phyloP scores from a whole-genome alignment of 2,888 invertebrate genomes.

The Calephelis perditalis region DNA sequence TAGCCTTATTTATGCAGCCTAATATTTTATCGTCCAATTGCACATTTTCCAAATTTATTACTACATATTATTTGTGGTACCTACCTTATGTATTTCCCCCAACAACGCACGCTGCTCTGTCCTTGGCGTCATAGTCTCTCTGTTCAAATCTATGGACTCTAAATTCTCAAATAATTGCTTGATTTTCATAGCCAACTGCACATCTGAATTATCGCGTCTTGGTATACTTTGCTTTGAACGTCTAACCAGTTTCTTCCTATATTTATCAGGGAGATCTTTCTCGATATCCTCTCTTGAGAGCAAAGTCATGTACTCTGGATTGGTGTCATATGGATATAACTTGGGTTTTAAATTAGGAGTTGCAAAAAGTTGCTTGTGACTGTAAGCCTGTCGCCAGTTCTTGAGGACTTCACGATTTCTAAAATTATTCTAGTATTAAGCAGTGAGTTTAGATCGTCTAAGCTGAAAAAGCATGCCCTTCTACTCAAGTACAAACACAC shows the following conservation, averaged over 20 bases:
- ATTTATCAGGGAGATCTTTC: constrained; percentile 68
- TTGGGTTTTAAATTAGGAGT: constrained; percentile 35
- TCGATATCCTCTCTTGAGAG: constrained; percentile 67
- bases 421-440: no score
- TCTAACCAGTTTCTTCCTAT: constrained; percentile 46
- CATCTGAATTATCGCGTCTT: constrained; percentile 51
- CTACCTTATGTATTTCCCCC: constrained; percentile 79
- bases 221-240: constrained; percentile 50
- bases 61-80: neutral
- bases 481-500: no score
- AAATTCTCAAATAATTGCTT: constrained; percentile 63
- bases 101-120: constrained; percentile 73
- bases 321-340: constrained; percentile 74
- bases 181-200: constrained; percentile 62
- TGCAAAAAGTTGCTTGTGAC: constrained; percentile 38
- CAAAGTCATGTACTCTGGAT: constrained; percentile 72
- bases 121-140: constrained; percentile 63
- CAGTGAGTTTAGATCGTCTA: no score
- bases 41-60: no score
- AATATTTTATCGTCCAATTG: no score
- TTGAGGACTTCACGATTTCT: constrained; percentile 61
- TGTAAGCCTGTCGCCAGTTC: constrained; percentile 73
- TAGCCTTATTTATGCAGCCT: no score
- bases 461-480: no score
- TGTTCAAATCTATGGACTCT: constrained; percentile 60